Evolutionary conservation across 1,140 invertebrate genomes (phyloP).

Genomic region (Stratiolaelaps scimitus): DNA sequence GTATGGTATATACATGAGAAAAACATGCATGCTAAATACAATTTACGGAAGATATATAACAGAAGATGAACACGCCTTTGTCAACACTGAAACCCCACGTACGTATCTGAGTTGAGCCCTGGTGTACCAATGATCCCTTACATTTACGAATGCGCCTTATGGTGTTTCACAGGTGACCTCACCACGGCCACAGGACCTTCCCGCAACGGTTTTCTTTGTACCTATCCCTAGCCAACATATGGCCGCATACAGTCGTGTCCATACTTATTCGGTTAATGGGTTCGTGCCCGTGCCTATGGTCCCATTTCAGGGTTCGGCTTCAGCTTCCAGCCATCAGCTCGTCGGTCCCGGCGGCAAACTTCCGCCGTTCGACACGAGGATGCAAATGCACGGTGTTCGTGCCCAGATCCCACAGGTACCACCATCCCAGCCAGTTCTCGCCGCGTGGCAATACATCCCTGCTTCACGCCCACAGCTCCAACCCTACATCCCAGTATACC

Average conservation of each 20-base stretch:
- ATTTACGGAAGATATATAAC: too few relatives aligned
- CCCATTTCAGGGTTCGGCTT: not conserved
- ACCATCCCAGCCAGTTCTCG: not conserved
- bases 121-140: too few relatives aligned
- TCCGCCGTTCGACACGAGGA: not conserved
- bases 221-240: not conserved
- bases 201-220: constrained; percentile 12
- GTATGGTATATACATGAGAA: too few relatives aligned
- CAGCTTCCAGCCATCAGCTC: too few relatives aligned
- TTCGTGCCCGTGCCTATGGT: constrained; percentile 7
- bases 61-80: too few relatives aligned
- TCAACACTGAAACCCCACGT: too few relatives aligned
- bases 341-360: not conserved
- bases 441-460: constrained; percentile 1
- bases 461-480: constrained; percentile 2
- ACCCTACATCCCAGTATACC: not conserved
- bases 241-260: constrained; percentile 12
- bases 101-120: too few relatives aligned
- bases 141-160: too few relatives aligned
- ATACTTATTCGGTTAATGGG: not conserved
- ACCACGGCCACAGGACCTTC: not conserved
- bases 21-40: too few relatives aligned
- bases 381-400: not conserved
- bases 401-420: constrained; percentile 15
- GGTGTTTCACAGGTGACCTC: not conserved